A percentile compares a stretch with the other conserved stretches of the same genome.
Conservation (phyloP, 2,113 vertebrate genomes). For the Talpa occidentalis region DNA sequence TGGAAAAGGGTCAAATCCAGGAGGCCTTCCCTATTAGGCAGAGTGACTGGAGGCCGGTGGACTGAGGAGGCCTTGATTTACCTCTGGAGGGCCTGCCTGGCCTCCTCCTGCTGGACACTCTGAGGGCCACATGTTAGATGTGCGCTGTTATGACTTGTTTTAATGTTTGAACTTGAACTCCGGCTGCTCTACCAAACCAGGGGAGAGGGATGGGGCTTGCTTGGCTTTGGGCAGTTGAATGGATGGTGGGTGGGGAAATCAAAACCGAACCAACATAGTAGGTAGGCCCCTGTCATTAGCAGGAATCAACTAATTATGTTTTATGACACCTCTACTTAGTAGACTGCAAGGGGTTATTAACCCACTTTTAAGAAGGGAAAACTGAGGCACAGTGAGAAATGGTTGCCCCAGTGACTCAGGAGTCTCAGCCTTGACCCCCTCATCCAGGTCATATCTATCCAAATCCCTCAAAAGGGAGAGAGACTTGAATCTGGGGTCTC, state of each 20-base stretch:
- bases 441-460: not conserved
- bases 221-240: not conserved
- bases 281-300: constrained; percentile 60
- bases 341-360: constrained; percentile 53
- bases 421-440: not conserved
- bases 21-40: not conserved
- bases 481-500: not conserved
- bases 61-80: not conserved
- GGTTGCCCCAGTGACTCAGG: not conserved
- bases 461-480: not conserved
- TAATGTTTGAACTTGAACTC: not conserved
- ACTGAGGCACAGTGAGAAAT: constrained; percentile 30
- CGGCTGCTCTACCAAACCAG: not conserved
- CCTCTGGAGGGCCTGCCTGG: not conserved
- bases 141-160: not conserved
- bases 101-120: not conserved
- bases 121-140: not conserved
- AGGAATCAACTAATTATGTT: constrained; percentile 55
- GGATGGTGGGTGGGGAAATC: not conserved
- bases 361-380: constrained; percentile 57
- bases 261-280: constrained; percentile 3
- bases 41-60: not conserved
- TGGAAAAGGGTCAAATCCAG: too few species aligned
- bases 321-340: not conserved
- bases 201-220: not conserved